Conservation (phyloP, 2,797 vertebrate genomes). For the Crenichthys baileyi region DNA sequence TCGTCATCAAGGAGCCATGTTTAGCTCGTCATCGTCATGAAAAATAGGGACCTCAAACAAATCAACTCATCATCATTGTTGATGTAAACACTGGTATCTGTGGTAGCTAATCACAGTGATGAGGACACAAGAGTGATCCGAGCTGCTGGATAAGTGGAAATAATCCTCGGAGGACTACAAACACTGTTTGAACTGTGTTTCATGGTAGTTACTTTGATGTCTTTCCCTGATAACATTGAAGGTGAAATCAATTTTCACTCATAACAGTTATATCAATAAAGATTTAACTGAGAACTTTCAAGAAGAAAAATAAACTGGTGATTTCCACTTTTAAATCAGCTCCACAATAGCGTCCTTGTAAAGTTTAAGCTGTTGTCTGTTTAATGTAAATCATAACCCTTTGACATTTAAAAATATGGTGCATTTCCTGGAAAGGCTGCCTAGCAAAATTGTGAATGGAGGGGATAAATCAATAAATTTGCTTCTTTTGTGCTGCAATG, state of each 20-base stretch:
- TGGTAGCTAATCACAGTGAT: not conserved
- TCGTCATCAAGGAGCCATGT: too few species aligned
- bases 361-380: not conserved
- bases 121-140: not conserved
- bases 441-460: not conserved
- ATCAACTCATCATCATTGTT: too few species aligned
- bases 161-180: not conserved
- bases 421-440: not conserved
- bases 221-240: not conserved
- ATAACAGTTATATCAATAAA: not conserved
- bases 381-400: not conserved
- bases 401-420: not conserved
- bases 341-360: not conserved
- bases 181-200: not conserved
- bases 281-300: not conserved
- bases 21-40: too few species aligned
- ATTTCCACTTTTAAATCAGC: conserved; percentile 1
- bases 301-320: not conserved
- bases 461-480: not conserved
- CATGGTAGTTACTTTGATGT: not conserved
- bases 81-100: too few species aligned
- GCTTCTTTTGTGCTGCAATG: not conserved
- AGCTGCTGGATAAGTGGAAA: not conserved
- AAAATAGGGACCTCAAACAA: too few species aligned
- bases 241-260: not conserved